A percentile compares a stretch with the other conserved stretches of the same genome.
phyloP scores from a whole-genome alignment of 2,113 vertebrate species.

The Vulpes ferrilata region DNA sequence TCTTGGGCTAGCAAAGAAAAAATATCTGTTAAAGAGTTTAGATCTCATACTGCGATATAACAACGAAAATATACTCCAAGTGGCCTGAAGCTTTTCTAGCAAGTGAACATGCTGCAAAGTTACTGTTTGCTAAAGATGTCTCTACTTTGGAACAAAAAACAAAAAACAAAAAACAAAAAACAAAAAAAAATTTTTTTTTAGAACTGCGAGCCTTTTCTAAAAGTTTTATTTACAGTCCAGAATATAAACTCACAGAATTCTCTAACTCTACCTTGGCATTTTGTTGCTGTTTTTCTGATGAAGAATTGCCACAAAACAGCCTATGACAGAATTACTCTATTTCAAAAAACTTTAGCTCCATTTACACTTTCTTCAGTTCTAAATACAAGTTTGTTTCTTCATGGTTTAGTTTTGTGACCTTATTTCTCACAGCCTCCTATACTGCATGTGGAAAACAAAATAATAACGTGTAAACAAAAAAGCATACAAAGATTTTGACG shows the following conservation, averaged over 20 bases:
- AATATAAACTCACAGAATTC: neutral
- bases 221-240: neutral
- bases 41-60: neutral
- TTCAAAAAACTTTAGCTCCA: conserved; percentile 22
- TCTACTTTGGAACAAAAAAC: conserved; percentile 10
- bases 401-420: neutral
- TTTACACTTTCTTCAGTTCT: neutral
- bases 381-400: conserved; percentile 24
- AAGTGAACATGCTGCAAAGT: neutral
- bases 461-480: neutral
- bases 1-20: neutral
- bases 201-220: neutral
- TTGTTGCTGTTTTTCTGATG: neutral
- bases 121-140: neutral
- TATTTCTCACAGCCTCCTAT: neutral
- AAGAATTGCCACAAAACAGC: conserved; percentile 10
- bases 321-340: neutral
- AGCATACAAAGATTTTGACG: neutral
- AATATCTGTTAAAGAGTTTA: neutral
- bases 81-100: neutral
- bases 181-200: neutral
- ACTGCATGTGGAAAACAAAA: neutral
- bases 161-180: neutral
- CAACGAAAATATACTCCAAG: neutral
- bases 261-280: neutral